Evolutionary conservation across 2,888 invertebrate genomes (phyloP), one percentile per base, ranked within the genome.

Genomic region (Branchipolynoe longqiensis): DNA sequence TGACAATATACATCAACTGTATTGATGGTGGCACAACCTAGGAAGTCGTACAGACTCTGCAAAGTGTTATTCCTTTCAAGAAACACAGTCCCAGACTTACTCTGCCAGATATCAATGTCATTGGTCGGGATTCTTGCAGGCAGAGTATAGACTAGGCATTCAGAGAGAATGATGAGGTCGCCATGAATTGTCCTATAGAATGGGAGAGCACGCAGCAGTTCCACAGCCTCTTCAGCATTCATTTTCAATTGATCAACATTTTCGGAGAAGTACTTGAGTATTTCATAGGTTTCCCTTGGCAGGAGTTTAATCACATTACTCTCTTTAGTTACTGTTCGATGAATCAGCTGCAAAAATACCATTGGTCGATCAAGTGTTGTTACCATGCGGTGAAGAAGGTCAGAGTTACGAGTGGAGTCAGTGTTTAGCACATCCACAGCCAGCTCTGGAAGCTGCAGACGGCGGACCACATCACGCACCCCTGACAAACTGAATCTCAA

Each of bases 1-100:
- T 89, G 73, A 31, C 87, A 88, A 56, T 89, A 89, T 18, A 89
- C 89, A 12, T 89, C 88, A n/a, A 86, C 40, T 22, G 87, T 83
- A 56, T 78, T 86, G 22, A 89, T 81, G 12, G 64, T 74, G 8
- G 86, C 87, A 82, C 90, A 87, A 12, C 85, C 87, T 2, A 90
- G 83, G 54, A 86, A 86, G 25, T 85, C 59, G 54, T 87, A 88
- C 48, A 90, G 82, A 0, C 69, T 48, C 4, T 78, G 54, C 8
- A 88, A 84, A 1, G n/a, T 58, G 41, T 83, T 84, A 40, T 88
- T 85, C 25, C 86, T 82, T 41, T 87, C 86, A 33, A 89, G 82
- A 83, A 89, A 89, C 18, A 89, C 89, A 25, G 83, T 89, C 14
- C 87, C 89, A 1, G 87, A 84, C 41, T 85, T 74, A 40, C 85